A percentile compares a stretch with the other conserved stretches of the same genome.
These are phyloP conservation scores for Brachymystax lenok DNA, from an alignment of 2,797 vertebrate genomes.

Conservation along the genomic window DNA sequence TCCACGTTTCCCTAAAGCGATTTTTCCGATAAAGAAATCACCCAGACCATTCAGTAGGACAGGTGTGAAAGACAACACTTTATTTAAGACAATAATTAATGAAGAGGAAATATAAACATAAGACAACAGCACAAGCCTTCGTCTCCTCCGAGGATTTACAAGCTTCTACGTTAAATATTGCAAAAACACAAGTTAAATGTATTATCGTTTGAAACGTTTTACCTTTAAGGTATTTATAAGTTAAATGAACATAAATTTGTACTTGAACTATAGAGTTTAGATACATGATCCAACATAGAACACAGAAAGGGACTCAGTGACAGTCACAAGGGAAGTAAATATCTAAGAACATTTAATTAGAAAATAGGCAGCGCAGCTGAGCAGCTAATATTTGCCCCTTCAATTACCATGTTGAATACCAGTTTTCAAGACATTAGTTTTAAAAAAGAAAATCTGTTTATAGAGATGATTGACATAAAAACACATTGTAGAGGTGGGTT, in stretches of 20 bases:
- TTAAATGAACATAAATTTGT: background rate
- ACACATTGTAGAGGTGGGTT: background rate
- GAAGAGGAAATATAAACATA: background rate
- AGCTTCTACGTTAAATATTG: background rate
- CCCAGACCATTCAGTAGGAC: slow-evolving; percentile 24
- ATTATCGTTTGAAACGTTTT: background rate
- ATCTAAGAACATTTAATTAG: slow-evolving; percentile 1
- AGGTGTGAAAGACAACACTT: slow-evolving; percentile 25
- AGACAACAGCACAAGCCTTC: background rate
- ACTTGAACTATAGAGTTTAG: background rate
- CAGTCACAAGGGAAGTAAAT: background rate
- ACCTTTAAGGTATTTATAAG: background rate
- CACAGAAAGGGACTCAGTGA: background rate
- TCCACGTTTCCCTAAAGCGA: background rate
- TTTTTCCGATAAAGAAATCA: background rate
- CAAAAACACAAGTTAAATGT: too few relatives aligned
- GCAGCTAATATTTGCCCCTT: background rate
- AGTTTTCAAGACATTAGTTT: background rate
- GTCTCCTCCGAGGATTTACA: background rate
- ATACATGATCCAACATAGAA: background rate
- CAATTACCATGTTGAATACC: background rate
- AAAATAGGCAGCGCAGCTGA: background rate
- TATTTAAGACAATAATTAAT: slow-evolving; percentile 16
- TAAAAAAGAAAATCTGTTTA: background rate
- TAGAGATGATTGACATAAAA: background rate